Evolutionary conservation across 2,797 vertebrate genomes (phyloP).

Genomic region (Hozukius guyotensis): DNA sequence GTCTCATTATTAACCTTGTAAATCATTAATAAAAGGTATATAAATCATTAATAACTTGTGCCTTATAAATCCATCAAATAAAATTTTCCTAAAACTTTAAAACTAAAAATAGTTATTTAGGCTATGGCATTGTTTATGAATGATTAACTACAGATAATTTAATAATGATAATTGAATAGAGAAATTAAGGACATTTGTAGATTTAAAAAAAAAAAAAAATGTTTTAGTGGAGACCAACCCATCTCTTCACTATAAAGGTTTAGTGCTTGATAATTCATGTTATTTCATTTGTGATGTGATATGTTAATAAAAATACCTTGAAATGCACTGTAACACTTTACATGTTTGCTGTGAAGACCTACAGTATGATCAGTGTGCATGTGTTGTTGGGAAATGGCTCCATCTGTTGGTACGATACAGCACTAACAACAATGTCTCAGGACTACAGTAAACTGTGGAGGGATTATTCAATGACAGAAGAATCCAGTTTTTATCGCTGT

Average conservation of each 20-base stretch:
- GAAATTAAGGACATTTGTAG: not conserved
- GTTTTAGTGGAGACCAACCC: not conserved
- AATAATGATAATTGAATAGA: not conserved
- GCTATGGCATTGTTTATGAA: not conserved
- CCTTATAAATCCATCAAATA: not conserved
- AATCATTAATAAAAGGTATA: not conserved
- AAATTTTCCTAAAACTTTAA: not conserved
- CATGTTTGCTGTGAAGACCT: not conserved
- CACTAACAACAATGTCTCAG: not conserved
- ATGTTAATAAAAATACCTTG: not conserved
- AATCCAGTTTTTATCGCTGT: not conserved
- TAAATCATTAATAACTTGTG: not conserved
- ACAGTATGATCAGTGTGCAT: not conserved
- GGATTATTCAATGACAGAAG: not conserved
- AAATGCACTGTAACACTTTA: not conserved
- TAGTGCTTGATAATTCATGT: not conserved
- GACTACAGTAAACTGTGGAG: not conserved
- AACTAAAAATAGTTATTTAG: not conserved
- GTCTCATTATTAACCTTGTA: not conserved
- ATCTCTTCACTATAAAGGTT: not conserved
- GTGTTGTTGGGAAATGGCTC: constrained; percentile 26
- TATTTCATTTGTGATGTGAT: not conserved
- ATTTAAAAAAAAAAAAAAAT: not conserved
- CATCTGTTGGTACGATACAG: constrained; percentile 46
- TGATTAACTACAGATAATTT: not conserved